phyloP scores from a whole-genome alignment of 2,797 vertebrate species.

The Microhierax caerulescens region DNA sequence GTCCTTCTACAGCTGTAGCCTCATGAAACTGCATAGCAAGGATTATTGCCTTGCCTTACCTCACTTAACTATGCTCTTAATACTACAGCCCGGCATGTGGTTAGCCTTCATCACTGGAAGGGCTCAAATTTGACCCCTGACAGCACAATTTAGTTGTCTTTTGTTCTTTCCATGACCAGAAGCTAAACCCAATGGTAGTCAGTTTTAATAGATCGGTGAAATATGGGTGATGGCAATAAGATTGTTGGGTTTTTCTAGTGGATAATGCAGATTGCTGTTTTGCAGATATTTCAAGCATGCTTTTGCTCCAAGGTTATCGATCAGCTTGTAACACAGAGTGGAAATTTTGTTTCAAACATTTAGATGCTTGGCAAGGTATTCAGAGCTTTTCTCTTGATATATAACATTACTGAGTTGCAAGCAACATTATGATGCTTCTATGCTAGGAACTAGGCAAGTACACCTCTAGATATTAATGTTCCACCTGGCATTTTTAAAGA shows the following conservation, averaged over 20 bases:
- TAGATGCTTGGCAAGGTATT: background rate
- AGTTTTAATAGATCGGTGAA: background rate
- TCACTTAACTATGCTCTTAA: background rate
- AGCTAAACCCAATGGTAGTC: background rate
- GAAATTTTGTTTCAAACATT: constrained; percentile 11
- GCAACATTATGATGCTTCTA: background rate
- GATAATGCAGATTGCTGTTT: background rate
- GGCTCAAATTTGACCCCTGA: background rate
- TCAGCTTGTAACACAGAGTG: background rate
- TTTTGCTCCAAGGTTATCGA: background rate
- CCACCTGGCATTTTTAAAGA: background rate
- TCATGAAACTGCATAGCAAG: background rate
- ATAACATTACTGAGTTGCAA: background rate
- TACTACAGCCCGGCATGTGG: background rate
- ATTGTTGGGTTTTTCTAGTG: background rate
- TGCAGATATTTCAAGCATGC: background rate
- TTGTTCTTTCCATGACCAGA: background rate
- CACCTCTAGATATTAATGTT: background rate
- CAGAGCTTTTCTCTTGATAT: background rate
- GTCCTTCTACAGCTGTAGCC: background rate
- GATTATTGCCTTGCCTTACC: background rate
- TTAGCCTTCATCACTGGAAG: background rate
- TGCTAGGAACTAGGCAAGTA: background rate
- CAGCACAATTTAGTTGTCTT: background rate
- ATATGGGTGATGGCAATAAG: background rate